Evolutionary conservation across 2,888 invertebrate genomes (phyloP).

Genomic region (Xylocampa areola): DNA sequence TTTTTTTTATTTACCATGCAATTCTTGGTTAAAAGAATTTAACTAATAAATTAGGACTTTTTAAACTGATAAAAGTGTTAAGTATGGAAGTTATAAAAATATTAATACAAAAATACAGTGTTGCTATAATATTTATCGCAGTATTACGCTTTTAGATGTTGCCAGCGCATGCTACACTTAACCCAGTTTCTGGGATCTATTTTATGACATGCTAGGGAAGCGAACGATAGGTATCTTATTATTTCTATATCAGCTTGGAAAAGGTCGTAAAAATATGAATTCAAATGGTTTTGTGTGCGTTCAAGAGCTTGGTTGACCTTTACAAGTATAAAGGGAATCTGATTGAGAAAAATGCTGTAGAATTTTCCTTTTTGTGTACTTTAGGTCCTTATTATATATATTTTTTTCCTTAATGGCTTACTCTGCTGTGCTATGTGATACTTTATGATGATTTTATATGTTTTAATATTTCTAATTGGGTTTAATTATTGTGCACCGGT

Average conservation of each 20-base stretch:
- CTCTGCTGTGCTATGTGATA: too few species aligned
- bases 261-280: slow-evolving; percentile 36
- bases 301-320: slow-evolving; percentile 22
- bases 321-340: slow-evolving; percentile 1
- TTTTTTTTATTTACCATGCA: too few species aligned
- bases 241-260: slow-evolving; percentile 31
- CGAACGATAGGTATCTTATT: slow-evolving; percentile 42
- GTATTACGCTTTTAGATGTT: slow-evolving; percentile 29
- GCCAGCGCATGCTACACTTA: slow-evolving; percentile 40
- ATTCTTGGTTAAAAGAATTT: too few species aligned
- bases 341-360: not conserved
- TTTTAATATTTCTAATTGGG: too few species aligned
- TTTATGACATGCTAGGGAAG: slow-evolving; percentile 38
- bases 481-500: too few species aligned
- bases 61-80: too few species aligned
- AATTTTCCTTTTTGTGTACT: too few species aligned
- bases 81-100: too few species aligned
- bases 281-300: slow-evolving; percentile 10
- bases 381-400: too few species aligned
- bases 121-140: slow-evolving; percentile 20
- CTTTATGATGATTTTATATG: too few species aligned
- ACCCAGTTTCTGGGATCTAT: slow-evolving; percentile 43
- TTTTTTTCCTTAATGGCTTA: too few species aligned
- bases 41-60: too few species aligned
- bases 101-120: slow-evolving; percentile 10